A percentile compares a stretch with the other conserved stretches of the same genome.
These are phyloP conservation scores for Oreortyx pictus DNA, from an alignment of 2,797 vertebrate genomes.

Conservation along the genomic window DNA sequence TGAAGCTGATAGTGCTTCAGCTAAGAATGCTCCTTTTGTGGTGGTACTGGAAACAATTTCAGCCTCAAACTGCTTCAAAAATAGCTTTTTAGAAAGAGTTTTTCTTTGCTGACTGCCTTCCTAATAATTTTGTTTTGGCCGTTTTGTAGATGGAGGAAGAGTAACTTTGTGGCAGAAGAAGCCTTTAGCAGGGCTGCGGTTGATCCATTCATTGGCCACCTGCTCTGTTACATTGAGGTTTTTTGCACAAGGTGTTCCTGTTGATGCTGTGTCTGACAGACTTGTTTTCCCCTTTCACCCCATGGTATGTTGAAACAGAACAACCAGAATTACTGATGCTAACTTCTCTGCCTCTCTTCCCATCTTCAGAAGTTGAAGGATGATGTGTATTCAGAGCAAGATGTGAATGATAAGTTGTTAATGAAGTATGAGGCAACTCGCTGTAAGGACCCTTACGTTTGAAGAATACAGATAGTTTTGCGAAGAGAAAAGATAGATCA, in stretches of 20 bases:
- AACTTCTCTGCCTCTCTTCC: background rate
- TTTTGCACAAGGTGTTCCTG: background rate
- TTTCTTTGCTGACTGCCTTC: background rate
- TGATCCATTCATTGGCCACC: background rate
- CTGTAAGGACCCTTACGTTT: accelerated
- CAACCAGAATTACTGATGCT: background rate
- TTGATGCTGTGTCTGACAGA: background rate
- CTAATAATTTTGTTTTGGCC: background rate
- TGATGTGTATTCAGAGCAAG: accelerated
- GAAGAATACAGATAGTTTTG: background rate
- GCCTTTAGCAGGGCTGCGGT: background rate
- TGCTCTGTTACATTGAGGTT: background rate
- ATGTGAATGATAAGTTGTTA: background rate
- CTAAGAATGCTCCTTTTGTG: background rate
- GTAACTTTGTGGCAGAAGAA: no score
- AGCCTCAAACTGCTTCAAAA: background rate
- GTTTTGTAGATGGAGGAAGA: background rate
- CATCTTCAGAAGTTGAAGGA: background rate
- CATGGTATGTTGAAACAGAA: background rate
- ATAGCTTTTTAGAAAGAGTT: background rate
- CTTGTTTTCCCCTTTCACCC: background rate
- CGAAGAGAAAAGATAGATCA: background rate
- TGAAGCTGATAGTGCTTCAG: background rate
- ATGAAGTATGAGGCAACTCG: background rate
- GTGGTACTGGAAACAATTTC: background rate